These are phyloP conservation scores for Bucco capensis DNA, from an alignment of 2,113 vertebrate genomes.

Conservation along the genomic window DNA sequence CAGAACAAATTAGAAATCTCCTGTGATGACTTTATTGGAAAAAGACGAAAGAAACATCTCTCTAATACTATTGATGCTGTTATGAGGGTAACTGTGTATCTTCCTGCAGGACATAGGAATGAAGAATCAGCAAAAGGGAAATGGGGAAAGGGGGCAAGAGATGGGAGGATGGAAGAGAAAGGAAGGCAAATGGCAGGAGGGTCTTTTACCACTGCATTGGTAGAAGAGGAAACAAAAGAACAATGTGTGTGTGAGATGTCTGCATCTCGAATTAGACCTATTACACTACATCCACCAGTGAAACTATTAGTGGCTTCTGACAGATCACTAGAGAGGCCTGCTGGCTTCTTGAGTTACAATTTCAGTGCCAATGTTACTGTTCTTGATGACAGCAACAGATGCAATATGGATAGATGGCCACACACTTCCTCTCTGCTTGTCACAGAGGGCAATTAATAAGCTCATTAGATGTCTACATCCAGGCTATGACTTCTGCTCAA, in stretches of 20 bases:
- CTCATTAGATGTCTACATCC: background rate
- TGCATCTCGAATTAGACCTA: background rate
- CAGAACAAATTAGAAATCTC: slow-evolving; percentile 30
- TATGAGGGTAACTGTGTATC: background rate
- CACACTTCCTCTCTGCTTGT: background rate
- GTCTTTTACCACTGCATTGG: no score
- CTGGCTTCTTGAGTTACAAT: background rate
- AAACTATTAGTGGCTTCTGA: background rate
- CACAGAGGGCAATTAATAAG: background rate
- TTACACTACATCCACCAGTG: background rate
- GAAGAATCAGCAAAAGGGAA: background rate
- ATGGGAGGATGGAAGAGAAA: background rate
- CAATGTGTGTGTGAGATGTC: background rate
- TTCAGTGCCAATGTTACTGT: background rate
- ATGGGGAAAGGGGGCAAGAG: background rate
- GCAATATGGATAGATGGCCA: background rate
- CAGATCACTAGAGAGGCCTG: background rate
- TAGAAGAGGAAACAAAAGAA: background rate
- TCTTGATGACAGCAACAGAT: background rate
- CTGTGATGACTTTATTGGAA: background rate
- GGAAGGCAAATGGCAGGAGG: background rate
- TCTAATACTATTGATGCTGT: background rate
- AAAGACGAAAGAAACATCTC: slow-evolving; percentile 1
- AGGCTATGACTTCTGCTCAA: background rate
- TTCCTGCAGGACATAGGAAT: background rate